Evolutionary conservation across 2,797 vertebrate genomes (phyloP).

Genomic region (Sparidentex hasta): DNA sequence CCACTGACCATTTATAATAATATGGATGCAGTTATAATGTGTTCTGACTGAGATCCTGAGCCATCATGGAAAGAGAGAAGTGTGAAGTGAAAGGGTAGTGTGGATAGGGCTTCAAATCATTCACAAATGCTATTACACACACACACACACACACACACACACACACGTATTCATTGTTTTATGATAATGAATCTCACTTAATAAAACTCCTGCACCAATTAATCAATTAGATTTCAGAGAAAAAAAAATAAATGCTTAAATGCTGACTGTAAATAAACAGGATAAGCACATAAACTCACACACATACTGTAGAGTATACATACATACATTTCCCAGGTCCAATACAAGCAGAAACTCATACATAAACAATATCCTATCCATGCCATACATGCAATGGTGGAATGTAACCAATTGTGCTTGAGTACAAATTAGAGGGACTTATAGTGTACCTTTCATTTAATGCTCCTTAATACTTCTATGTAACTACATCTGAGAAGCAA

Average conservation of each 20-base stretch:
- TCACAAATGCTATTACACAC: background rate
- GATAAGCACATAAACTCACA: background rate
- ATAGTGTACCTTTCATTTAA: too few relatives aligned
- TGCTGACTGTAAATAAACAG: conserved; percentile 1
- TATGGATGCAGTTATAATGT: too few relatives aligned
- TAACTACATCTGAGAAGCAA: too few relatives aligned
- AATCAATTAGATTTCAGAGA: conserved; percentile 1
- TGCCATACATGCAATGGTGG: background rate
- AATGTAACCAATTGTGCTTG: too few relatives aligned
- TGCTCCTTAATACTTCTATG: too few relatives aligned
- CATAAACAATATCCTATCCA: background rate
- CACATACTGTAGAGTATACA: background rate
- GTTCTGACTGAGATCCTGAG: too few relatives aligned
- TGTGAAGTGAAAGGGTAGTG: too few relatives aligned
- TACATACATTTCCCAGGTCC: background rate
- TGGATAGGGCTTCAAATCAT: background rate
- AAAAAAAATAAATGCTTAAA: conserved; percentile 7
- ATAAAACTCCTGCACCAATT: background rate
- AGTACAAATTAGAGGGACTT: too few relatives aligned
- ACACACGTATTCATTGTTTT: background rate
- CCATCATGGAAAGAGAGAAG: too few relatives aligned
- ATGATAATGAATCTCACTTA: background rate
- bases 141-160: too few relatives aligned
- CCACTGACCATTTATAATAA: too few relatives aligned
- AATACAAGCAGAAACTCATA: background rate